Base-by-base conservation (phyloP, 2,113 vertebrate genomes). In the Paradoxurus hermaphroditus region DNA sequence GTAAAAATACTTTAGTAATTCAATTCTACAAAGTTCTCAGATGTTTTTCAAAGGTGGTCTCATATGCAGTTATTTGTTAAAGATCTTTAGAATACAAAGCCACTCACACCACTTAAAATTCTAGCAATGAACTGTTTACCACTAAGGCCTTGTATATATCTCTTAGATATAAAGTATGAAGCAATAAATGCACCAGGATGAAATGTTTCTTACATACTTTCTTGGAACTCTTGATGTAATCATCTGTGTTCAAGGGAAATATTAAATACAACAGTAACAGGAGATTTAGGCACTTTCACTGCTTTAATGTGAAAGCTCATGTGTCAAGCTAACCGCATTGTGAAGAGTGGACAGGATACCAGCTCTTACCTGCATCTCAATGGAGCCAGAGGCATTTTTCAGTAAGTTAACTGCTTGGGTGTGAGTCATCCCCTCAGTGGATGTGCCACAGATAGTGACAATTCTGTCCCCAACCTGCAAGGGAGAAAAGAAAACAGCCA, bases 391-490 rank as follows among this genome's bases (percentile, higher is more conserved):
- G 95, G 99, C 99, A 97, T 98, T 99, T 98, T 99, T 99, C 94
- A 99, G 98, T 95, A 99, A 98, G 72, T 97, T 98, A 96, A 99
- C 99, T 29, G 99, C 99, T 98, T 99, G 99, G 0, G 99, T 99
- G 96, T 99, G 99, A 98, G 99, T 99, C 99, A 99, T 99, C 79
- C 99, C 99, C 91, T 99, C 99, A 0, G 99, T 99, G 8, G 99
- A 98, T 27, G 99, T 99, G 89, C 99, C 99, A 97, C 99, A 99
- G 97, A 99, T 99, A 90, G 99, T 99, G 96, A 99, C 98, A 94
- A 99, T 99, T 96, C 99, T 99, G 96, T 99, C 99, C 6, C 99
- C 99, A n/a, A 99, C 99, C 99, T 99, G 96, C 16, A 94, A 97
- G 8, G 87, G 63, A 96, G 95, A 41, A 5, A 10, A 83, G 90